phyloP scores from a whole-genome alignment of 2,797 vertebrate species.

The Protosalanx chinensis region DNA sequence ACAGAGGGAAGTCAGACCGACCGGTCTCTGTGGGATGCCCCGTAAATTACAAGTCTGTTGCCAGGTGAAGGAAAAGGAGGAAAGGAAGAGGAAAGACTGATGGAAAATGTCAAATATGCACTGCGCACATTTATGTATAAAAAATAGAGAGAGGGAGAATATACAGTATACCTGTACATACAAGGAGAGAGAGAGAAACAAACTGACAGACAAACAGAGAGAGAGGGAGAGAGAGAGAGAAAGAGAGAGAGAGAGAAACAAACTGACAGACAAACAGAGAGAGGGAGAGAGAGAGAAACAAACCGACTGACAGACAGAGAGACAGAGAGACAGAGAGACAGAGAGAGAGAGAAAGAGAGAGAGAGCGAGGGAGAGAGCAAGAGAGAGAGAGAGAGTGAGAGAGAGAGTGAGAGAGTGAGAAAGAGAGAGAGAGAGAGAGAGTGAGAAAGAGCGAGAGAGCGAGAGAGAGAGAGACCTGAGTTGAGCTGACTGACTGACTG shows the following conservation, averaged over 20 bases:
- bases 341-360: neutral
- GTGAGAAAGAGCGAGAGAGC: neutral
- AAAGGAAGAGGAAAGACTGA: too few species aligned
- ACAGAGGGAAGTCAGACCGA: slow-evolving; percentile 1
- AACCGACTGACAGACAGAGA: neutral
- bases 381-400: too few species aligned
- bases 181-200: neutral
- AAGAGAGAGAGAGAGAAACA: neutral
- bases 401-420: neutral
- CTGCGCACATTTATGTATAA: too few species aligned
- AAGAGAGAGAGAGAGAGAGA: neutral
- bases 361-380: neutral
- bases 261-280: too few species aligned
- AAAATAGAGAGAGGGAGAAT: neutral
- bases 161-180: too few species aligned
- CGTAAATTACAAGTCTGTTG: too few species aligned
- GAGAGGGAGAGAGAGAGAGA: neutral
- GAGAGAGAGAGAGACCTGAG: neutral
- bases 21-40: too few species aligned
- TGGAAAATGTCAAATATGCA: too few species aligned
- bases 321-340: neutral
- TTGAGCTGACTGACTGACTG: neutral
- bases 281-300: neutral
- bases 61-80: too few species aligned
- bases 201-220: neutral